These are phyloP conservation scores for Pseudochirops corinnae DNA, from an alignment of 2,797 vertebrate species.

Conservation along the genomic window DNA sequence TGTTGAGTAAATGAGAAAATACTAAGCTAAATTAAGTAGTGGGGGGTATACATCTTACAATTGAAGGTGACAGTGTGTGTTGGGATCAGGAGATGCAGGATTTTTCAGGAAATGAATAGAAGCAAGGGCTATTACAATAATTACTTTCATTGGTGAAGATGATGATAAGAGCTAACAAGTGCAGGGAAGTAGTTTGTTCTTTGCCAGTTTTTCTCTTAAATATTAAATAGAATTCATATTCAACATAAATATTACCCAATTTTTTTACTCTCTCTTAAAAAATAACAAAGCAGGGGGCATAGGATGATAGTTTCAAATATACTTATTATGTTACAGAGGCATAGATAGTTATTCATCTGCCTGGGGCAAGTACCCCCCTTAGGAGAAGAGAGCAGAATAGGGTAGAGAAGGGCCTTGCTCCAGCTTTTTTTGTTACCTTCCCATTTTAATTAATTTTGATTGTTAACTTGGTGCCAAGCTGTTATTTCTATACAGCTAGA, in stretches of 20 bases:
- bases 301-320: not conserved
- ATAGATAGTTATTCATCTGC: not conserved
- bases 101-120: not conserved
- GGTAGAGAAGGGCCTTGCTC: not conserved
- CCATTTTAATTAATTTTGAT: not conserved
- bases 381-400: not conserved
- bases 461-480: not conserved
- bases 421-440: not conserved
- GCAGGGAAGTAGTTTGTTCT: not conserved
- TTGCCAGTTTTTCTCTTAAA: constrained; percentile 56
- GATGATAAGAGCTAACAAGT: not conserved
- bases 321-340: not conserved
- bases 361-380: not conserved
- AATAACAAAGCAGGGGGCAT: not conserved
- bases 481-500: not conserved
- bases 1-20: constrained; percentile 77
- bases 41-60: constrained; percentile 62
- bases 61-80: not conserved
- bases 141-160: not conserved
- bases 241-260: not conserved
- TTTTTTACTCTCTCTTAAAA: not conserved
- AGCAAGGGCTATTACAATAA: not conserved
- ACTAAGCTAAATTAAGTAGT: constrained; percentile 79
- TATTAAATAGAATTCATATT: constrained; percentile 63
- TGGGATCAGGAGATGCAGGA: not conserved